Conservation (phyloP, 2,888 invertebrate genomes). For the Dusona sp. region DNA sequence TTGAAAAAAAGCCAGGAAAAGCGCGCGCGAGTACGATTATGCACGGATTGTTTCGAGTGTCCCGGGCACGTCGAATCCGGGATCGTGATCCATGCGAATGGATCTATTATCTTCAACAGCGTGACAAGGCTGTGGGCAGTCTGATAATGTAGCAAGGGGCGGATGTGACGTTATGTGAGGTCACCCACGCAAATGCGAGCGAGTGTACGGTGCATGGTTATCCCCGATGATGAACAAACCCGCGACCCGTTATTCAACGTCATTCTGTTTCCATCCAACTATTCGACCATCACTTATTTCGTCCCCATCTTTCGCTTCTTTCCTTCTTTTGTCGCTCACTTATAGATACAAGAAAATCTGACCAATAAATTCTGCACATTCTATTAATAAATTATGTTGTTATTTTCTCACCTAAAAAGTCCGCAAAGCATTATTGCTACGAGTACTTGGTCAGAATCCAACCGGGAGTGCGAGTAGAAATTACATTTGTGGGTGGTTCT, state of each 20-base stretch:
- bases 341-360: no score
- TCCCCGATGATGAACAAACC: conserved; percentile 45
- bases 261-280: conserved; percentile 36
- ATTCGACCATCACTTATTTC: conserved; percentile 32
- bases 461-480: conserved; percentile 6
- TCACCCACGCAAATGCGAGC: conserved; percentile 80
- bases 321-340: no score
- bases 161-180: conserved; percentile 84
- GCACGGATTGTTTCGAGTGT: conserved; percentile 82
- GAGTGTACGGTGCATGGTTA: conserved; percentile 52
- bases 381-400: background rate
- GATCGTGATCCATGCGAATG: conserved; percentile 83
- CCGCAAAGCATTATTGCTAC: conserved; percentile 22
- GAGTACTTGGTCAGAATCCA: conserved; percentile 48
- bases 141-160: conserved; percentile 83
- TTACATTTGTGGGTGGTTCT: conserved; percentile 48
- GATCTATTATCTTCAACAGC: conserved; percentile 83
- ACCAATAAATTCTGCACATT: no score
- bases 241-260: conserved; percentile 62
- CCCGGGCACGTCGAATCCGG: conserved; percentile 81
- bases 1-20: conserved; percentile 32
- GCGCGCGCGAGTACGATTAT: conserved; percentile 74
- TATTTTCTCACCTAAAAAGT: background rate
- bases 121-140: conserved; percentile 84
- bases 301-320: no score